phyloP scores from a whole-genome alignment of 1,140 invertebrate species.

The Daktulosphaira vitifoliae region DNA sequence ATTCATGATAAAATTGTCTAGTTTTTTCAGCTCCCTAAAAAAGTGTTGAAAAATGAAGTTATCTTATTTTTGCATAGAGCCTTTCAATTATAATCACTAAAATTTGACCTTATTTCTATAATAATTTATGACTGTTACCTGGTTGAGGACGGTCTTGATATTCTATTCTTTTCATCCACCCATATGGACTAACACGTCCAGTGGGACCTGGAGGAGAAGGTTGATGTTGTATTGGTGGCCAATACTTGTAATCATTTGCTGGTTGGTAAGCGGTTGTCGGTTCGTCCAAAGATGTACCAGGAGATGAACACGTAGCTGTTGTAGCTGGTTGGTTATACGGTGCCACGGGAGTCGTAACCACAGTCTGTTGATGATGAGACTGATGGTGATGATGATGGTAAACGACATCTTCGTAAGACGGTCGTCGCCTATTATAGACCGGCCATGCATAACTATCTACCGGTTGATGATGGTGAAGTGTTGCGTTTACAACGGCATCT shows the following conservation, averaged over 20 bases:
- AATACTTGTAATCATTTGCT: constrained; percentile 22
- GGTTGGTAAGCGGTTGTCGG: constrained; percentile 15
- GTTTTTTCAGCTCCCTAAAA: too few species aligned
- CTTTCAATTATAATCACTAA: too few species aligned
- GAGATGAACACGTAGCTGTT: constrained; percentile 12
- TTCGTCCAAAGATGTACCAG: constrained; percentile 21
- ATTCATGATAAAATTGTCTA: too few species aligned
- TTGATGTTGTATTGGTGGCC: constrained; percentile 23
- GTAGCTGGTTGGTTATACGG: constrained; percentile 1
- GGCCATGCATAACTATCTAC: constrained; percentile 1
- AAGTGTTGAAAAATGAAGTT: too few species aligned
- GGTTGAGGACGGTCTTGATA: constrained; percentile 29
- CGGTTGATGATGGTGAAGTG: constrained; percentile 17
- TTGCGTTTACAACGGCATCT: background rate
- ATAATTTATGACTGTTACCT: too few species aligned
- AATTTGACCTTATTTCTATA: too few species aligned
- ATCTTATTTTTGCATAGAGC: too few species aligned
- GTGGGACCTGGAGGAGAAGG: constrained; percentile 3
- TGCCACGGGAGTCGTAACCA: background rate
- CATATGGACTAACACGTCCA: constrained; percentile 12
- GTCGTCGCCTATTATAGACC: background rate
- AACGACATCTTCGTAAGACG: constrained; percentile 11
- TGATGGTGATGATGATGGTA: constrained; percentile 4
- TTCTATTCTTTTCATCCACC: constrained; percentile 27
- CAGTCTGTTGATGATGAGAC: background rate